Conservation (phyloP, 1,140 invertebrate species). For the Triops longicaudatus region DNA sequence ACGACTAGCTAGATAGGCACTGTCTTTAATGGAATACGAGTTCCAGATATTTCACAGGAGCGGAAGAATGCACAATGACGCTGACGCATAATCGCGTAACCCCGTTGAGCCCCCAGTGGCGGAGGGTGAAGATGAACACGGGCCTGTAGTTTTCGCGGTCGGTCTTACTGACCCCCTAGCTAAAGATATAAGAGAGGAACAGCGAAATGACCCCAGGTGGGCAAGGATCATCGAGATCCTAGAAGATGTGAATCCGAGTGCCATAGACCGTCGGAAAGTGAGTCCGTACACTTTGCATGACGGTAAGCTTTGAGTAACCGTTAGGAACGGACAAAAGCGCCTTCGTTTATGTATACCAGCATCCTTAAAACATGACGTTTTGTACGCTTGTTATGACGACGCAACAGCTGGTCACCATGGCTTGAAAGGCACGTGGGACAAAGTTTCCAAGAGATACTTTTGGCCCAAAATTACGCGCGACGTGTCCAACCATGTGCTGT, state of each 20-base stretch:
- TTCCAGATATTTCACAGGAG: conserved; percentile 31
- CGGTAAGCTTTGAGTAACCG: neutral
- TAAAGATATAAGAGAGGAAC: no score
- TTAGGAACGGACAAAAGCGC: conserved; percentile 7
- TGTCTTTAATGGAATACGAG: conserved; percentile 31
- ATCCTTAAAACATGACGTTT: neutral
- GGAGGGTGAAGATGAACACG: neutral
- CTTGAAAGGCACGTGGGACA: neutral
- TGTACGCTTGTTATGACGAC: conserved; percentile 12
- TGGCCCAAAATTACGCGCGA: conserved; percentile 22
- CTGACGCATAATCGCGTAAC: conserved; percentile 28
- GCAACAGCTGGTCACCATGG: neutral
- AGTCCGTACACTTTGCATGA: neutral
- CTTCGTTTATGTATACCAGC: neutral
- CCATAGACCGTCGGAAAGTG: neutral
- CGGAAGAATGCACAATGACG: conserved; percentile 30
- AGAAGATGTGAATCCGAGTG: neutral
- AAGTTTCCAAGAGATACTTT: conserved; percentile 16
- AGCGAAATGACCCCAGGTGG: neutral
- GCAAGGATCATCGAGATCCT: neutral
- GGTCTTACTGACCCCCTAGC: neutral
- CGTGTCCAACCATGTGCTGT: conserved; percentile 19
- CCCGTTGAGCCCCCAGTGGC: neutral
- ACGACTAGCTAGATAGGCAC: conserved; percentile 32
- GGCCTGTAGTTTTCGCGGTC: neutral